Percentiles rank a stretch among this genome's conserved stretches.
Conservation (phyloP, 92 coral and sea anemone genomes). For the Porites divaricata region DNA sequence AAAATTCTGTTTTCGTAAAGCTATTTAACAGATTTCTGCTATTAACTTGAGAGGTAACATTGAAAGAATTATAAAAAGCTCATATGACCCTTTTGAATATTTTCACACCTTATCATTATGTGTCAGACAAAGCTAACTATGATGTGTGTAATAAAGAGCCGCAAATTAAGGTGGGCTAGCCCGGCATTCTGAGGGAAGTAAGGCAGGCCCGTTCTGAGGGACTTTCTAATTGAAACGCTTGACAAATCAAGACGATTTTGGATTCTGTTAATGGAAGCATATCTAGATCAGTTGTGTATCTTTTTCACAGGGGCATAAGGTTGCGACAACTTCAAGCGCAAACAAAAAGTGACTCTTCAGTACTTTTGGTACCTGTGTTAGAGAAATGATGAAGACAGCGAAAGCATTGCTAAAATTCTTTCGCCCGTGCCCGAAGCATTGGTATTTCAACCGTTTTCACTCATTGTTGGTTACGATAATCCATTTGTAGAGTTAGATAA, state of each 20-base stretch:
- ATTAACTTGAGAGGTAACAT: too few relatives aligned
- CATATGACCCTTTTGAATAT: too few relatives aligned
- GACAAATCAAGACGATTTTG: background rate
- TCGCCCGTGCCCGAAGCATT: conserved; percentile 2
- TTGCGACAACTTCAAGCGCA: conserved; percentile 3
- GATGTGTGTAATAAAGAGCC: too few relatives aligned
- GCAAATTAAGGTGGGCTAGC: too few relatives aligned
- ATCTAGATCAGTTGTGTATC: conserved; percentile 9
- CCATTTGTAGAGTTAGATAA: conserved; percentile 2
- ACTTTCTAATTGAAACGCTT: background rate
- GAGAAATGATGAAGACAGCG: background rate
- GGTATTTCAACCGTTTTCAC: background rate
- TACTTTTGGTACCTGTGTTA: background rate
- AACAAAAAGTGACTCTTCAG: background rate
- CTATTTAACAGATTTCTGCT: background rate
- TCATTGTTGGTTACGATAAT: conserved; percentile 5
- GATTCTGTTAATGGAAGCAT: background rate
- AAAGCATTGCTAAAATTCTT: background rate
- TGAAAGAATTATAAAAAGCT: too few relatives aligned
- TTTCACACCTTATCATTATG: too few relatives aligned
- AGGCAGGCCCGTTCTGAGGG: background rate
- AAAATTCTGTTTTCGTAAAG: background rate
- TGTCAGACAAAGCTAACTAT: too few relatives aligned
- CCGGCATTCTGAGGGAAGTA: too few relatives aligned
- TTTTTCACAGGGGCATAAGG: conserved; percentile 29